Base-by-base conservation (phyloP, 1,140 invertebrate species). In the Conopomorpha cramerella region DNA sequence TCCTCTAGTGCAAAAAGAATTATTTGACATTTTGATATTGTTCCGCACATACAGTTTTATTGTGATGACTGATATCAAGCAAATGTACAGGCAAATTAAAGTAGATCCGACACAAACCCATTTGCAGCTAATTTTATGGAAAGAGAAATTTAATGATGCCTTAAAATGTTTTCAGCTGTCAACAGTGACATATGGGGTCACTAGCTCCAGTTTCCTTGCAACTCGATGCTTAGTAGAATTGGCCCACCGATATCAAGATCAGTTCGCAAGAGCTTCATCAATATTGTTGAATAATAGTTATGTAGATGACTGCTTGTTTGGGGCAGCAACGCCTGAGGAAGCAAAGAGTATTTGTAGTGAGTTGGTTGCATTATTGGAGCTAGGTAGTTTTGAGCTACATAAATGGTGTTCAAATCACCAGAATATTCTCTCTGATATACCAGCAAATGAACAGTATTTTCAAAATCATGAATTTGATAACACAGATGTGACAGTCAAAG, bases 181-280 rank as follows among this genome's bases (percentile, higher is more conserved):
- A n/a, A 43, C 32, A 0, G 44, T 55, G 2, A 55, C 49, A 0
- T 55, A 52, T 43, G 49, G 52, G 4, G 14, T 50, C 2, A 43
- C 34, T 28, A 45, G 39, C 31, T 49, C 14, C 23, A 44, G 25
- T 23, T 51, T 25, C 38, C 33, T 10, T 26, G 31, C 23, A 36
- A 55, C 40, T 46, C 50, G 44, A 17, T 37, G 13, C 46, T 46
- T 29, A 35, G 44, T 38, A 2, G 41, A 41, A 1, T 11, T 16
- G 8, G 33, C 32, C 1, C 41, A 14, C 8, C 30, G 23, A 16
- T 26, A 42, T 13, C 35, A 34, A n/a, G n/a, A n/a, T 27, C 30
- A 34, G 8, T 30, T 37, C 2, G 40, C 40, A 19, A 34, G 26
- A 30, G 18, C 11, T 10, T 36, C 33, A 25, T 31, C 38, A 16